Evolutionary conservation across 2,888 invertebrate species (phyloP).

Genomic region (Esperia sulphurella): DNA sequence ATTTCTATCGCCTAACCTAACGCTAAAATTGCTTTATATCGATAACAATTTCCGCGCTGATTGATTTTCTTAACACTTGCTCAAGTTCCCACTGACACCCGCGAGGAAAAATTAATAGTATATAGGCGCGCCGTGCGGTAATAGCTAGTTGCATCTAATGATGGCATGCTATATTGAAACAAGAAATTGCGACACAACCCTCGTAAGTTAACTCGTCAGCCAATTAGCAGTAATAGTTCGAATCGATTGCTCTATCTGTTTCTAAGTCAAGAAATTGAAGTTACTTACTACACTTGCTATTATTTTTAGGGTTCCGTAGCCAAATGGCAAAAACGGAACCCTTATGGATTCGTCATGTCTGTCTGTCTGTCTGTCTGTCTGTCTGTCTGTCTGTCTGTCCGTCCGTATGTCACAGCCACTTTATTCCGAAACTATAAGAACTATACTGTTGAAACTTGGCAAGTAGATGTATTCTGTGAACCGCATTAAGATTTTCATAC

Average conservation of each 20-base stretch:
- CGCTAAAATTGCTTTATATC: constrained; percentile 10
- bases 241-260: constrained; percentile 44
- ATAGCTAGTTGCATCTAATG: constrained; percentile 50
- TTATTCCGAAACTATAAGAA: too few relatives aligned
- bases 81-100: constrained; percentile 49
- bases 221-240: constrained; percentile 52
- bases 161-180: constrained; percentile 62
- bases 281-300: constrained; percentile 12
- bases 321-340: too few relatives aligned
- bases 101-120: constrained; percentile 37
- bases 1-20: too few relatives aligned
- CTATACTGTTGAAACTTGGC: too few relatives aligned
- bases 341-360: too few relatives aligned
- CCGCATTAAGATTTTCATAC: too few relatives aligned
- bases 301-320: too few relatives aligned
- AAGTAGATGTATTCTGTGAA: too few relatives aligned
- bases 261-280: constrained; percentile 35
- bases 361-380: too few relatives aligned
- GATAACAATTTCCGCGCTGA: constrained; percentile 34
- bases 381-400: too few relatives aligned
- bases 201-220: constrained; percentile 37
- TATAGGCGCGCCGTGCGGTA: constrained; percentile 35
- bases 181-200: constrained; percentile 62
- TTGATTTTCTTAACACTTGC: constrained; percentile 66
- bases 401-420: too few relatives aligned